A percentile compares a stretch with the other conserved stretches of the same genome.
phyloP scores from a whole-genome alignment of 2,888 invertebrate species.

The Papilio elwesi region DNA sequence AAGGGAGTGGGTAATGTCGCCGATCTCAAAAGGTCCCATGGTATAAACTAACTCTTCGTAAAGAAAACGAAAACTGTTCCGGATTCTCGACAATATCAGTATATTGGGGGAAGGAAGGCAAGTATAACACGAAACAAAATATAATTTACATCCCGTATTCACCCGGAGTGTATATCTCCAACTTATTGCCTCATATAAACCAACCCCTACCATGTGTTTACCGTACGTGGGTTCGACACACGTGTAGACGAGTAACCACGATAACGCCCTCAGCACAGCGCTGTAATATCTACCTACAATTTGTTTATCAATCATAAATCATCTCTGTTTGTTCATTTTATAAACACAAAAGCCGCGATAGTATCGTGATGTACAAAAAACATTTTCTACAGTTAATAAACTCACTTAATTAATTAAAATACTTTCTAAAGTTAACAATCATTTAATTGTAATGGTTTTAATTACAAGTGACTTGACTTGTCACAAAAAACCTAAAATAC shows the following conservation, averaged over 20 bases:
- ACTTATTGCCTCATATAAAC: conserved; percentile 31
- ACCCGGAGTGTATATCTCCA: conserved; percentile 8
- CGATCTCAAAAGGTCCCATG: neutral
- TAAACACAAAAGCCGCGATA: neutral
- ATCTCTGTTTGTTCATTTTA: neutral
- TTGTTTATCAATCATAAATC: neutral
- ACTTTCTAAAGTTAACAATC: too few species aligned
- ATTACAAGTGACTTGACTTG: too few species aligned
- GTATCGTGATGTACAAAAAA: neutral
- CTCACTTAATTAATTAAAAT: too few species aligned
- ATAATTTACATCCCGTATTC: conserved; percentile 28
- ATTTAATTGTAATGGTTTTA: too few species aligned
- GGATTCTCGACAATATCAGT: neutral
- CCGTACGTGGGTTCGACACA: conserved; percentile 16
- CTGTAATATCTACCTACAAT: conserved; percentile 14
- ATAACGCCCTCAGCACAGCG: conserved; percentile 31
- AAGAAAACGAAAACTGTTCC: neutral
- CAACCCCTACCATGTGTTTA: conserved; percentile 23
- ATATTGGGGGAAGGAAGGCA: neutral
- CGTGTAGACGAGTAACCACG: conserved; percentile 28
- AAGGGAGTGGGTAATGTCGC: neutral
- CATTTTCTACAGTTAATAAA: too few species aligned
- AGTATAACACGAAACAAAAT: conserved; percentile 13
- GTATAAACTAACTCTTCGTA: neutral
- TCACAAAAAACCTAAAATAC: too few species aligned